Percentiles rank a stretch among this genome's conserved stretches.
Conservation (phyloP, 30 jellyfish, hydroid and myxozoan genomes). For the Rhopilema esculentum region DNA sequence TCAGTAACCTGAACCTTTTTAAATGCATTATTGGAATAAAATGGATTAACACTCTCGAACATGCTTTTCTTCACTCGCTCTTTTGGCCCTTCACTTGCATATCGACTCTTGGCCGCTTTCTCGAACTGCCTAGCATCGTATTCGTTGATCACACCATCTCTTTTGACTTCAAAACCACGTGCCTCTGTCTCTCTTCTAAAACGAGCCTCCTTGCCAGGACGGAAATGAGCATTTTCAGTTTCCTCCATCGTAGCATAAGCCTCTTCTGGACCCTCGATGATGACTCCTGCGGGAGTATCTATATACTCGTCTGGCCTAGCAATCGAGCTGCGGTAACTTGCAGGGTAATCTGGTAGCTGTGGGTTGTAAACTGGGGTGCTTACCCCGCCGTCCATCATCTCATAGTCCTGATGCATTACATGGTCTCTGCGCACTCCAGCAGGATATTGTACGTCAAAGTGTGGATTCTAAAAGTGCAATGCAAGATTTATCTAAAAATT, state of each 20-base stretch:
- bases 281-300: constrained; percentile 43
- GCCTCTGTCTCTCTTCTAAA: constrained; percentile 25
- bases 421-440: constrained; percentile 91
- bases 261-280: constrained; percentile 57
- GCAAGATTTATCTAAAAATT: neutral
- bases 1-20: constrained; percentile 97
- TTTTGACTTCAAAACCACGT: constrained; percentile 32
- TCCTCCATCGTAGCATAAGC: constrained; percentile 19
- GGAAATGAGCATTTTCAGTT: constrained; percentile 6
- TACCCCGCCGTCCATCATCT: constrained; percentile 54
- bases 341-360: constrained; percentile 40
- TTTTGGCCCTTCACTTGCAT: constrained; percentile 2
- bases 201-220: constrained; percentile 15
- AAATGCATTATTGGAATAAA: constrained; percentile 33
- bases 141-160: constrained; percentile 34
- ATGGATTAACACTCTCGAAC: constrained; percentile 34
- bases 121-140: constrained; percentile 20
- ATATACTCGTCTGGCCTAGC: constrained; percentile 56
- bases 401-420: constrained; percentile 55
- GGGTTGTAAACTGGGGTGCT: constrained; percentile 51
- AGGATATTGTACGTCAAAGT: constrained; percentile 93
- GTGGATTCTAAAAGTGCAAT: constrained; percentile 76
- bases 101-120: constrained; percentile 13
- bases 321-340: constrained; percentile 56
- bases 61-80: constrained; percentile 17